These are phyloP conservation scores for Brachyhypopomus occidentalis DNA, from an alignment of 2,113 vertebrate species.

Conservation along the genomic window DNA sequence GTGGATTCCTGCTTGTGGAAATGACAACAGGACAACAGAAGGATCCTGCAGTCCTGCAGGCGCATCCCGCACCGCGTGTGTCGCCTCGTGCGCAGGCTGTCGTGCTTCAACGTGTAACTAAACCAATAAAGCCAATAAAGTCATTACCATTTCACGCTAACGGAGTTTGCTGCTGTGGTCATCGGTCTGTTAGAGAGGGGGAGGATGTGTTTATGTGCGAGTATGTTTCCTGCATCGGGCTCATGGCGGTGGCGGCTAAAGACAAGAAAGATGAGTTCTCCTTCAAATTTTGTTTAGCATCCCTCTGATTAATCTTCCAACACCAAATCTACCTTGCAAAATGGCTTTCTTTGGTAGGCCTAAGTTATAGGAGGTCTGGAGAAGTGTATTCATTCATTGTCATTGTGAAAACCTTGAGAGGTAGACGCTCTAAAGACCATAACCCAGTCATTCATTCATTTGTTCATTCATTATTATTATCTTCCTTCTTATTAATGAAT, in stretches of 20 bases:
- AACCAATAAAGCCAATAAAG: not conserved
- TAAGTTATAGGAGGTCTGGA: too few relatives aligned
- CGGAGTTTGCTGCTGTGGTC: slow-evolving; percentile 19
- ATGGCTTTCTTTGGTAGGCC: not conserved
- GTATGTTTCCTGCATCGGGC: slow-evolving; percentile 2
- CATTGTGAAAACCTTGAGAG: not conserved
- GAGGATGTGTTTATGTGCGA: not conserved
- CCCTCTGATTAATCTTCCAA: not conserved
- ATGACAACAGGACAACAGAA: not conserved
- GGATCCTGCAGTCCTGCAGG: not conserved
- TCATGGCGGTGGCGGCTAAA: not conserved
- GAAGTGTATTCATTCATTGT: not conserved
- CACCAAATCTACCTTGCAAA: not conserved
- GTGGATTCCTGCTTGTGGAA: not conserved
- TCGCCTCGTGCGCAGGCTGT: not conserved
- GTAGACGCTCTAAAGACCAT: too few relatives aligned
- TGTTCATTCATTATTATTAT: slow-evolving; percentile 1
- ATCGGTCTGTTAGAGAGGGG: not conserved
- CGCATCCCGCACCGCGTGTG: not conserved
- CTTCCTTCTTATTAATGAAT: not conserved
- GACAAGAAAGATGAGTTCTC: not conserved
- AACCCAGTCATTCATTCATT: not conserved
- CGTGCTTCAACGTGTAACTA: not conserved
- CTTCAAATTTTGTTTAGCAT: not conserved
- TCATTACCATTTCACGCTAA: not conserved